Conservation (phyloP, 2,113 vertebrate species). For the Pituophis catenifer region DNA sequence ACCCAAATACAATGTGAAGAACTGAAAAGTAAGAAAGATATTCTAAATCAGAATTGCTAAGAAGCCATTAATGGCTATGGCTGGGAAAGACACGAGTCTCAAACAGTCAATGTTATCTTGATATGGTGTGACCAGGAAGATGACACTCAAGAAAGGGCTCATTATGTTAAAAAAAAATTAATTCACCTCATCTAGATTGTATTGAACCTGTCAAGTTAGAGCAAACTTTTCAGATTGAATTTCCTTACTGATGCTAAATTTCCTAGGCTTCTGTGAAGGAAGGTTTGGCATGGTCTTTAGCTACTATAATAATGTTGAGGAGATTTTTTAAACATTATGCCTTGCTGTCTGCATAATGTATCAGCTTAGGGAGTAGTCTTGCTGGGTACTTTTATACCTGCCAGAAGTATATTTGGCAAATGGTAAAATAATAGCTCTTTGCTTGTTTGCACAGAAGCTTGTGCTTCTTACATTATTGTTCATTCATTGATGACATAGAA, state of each 20-base stretch:
- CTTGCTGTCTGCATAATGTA: constrained; percentile 42
- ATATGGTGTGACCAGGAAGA: constrained; percentile 57
- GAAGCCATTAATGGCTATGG: constrained; percentile 45
- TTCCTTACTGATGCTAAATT: constrained; percentile 19
- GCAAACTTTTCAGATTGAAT: constrained; percentile 33
- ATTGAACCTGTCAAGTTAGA: constrained; percentile 49
- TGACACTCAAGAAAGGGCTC: constrained; percentile 34
- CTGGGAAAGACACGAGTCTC: constrained; percentile 24
- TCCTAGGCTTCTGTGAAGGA: constrained; percentile 39
- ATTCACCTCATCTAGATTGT: constrained; percentile 46
- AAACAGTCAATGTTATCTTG: constrained; percentile 45
- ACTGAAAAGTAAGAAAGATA: constrained; percentile 45
- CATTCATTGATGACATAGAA: not conserved
- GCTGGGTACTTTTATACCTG: constrained; percentile 37
- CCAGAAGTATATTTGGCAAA: constrained; percentile 44
- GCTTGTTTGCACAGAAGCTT: constrained; percentile 14
- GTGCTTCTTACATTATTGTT: not conserved
- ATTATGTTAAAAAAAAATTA: constrained; percentile 51
- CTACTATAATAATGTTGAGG: constrained; percentile 31
- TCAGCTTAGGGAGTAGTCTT: constrained; percentile 41
- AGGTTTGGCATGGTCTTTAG: constrained; percentile 32
- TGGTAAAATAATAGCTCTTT: constrained; percentile 43
- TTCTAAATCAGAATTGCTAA: constrained; percentile 58
- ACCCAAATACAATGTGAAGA: constrained; percentile 40
- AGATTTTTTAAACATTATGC: constrained; percentile 58